Percentiles rank a stretch among this genome's conserved stretches.
Conservation (phyloP, 2,797 vertebrate genomes). For the Phaenicophaeus curvirostris region DNA sequence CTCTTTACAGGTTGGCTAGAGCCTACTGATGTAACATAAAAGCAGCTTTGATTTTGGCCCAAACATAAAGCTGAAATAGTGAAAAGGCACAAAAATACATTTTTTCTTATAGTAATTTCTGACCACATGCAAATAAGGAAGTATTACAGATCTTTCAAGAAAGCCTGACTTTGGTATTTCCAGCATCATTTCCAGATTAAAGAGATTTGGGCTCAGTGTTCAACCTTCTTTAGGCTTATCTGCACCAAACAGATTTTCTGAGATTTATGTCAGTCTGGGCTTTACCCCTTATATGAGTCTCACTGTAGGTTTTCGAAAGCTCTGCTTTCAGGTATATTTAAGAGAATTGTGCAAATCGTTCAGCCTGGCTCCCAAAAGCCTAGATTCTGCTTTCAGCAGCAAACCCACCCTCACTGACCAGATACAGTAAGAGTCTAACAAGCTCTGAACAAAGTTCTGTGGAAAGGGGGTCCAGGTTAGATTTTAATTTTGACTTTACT, state of each 20-base stretch:
- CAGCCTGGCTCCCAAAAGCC: neutral
- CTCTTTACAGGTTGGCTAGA: neutral
- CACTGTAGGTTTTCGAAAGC: neutral
- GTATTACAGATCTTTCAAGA: conserved; percentile 36
- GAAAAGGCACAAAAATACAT: neutral
- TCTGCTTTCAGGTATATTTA: neutral
- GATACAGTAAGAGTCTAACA: neutral
- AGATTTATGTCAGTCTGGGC: conserved; percentile 5
- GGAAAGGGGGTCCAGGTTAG: neutral
- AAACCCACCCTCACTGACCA: neutral
- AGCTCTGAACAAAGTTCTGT: neutral
- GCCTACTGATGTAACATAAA: neutral
- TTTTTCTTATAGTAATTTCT: conserved; percentile 33
- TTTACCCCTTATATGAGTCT: neutral
- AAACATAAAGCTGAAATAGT: neutral
- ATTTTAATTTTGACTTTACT: neutral
- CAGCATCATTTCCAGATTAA: conserved; percentile 44
- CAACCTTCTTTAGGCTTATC: neutral
- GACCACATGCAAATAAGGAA: conserved; percentile 39
- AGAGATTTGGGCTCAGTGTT: neutral
- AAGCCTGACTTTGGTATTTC: conserved; percentile 22
- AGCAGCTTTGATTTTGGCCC: neutral
- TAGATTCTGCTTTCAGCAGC: neutral
- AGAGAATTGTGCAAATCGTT: neutral
- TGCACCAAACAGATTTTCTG: neutral